phyloP scores from a whole-genome alignment of 2,113 vertebrate genomes.

The Syngnathus typhle region DNA sequence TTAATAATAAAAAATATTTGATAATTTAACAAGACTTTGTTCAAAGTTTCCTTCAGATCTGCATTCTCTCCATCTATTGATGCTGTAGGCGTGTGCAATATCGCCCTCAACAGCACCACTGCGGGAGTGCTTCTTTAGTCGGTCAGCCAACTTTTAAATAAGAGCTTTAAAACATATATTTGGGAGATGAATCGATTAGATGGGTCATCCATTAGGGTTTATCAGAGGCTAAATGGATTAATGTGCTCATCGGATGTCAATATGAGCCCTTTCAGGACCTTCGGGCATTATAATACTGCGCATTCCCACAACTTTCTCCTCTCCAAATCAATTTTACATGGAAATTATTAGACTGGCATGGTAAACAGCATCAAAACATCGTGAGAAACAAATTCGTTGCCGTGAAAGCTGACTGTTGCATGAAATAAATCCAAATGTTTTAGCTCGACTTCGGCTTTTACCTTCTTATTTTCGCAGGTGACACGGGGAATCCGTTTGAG shows the following conservation, averaged over 20 bases:
- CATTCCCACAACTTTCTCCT: neutral
- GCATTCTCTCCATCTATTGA: constrained; percentile 35
- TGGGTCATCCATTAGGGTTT: constrained; percentile 2
- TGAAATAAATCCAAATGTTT: neutral
- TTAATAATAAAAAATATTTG: neutral
- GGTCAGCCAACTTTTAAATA: constrained; percentile 6
- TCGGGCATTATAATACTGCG: neutral
- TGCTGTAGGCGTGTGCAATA: constrained; percentile 63
- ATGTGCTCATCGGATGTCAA: neutral
- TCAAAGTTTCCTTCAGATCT: constrained; percentile 19
- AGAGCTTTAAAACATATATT: neutral
- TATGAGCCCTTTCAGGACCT: neutral
- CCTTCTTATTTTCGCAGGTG: neutral
- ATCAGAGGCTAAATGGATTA: neutral
- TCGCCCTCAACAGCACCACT: constrained; percentile 69
- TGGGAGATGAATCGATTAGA: neutral
- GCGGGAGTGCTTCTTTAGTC: constrained; percentile 20
- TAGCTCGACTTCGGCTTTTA: neutral
- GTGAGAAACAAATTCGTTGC: neutral
- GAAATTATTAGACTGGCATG: neutral
- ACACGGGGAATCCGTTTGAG: constrained; percentile 23
- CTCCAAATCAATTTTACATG: neutral
- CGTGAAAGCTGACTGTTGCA: neutral
- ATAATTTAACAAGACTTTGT: neutral
- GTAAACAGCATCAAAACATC: neutral